Percentiles rank a stretch among this genome's conserved stretches.
phyloP scores from a whole-genome alignment of 2,888 invertebrate species.

The Bellardia bayeri region DNA sequence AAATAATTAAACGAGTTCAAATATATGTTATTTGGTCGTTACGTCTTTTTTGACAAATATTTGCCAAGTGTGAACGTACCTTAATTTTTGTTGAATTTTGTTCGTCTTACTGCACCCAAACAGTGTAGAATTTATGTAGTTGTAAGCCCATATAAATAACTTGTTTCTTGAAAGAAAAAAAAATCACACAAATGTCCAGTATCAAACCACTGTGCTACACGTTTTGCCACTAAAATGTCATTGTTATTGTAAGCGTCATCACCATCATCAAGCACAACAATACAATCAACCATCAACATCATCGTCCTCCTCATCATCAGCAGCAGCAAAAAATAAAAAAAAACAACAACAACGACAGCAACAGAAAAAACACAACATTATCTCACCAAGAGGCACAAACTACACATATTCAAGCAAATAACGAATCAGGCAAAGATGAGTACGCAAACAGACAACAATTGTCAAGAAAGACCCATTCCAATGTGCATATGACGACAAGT shows the following conservation, averaged over 20 bases:
- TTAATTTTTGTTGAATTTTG: too few species aligned
- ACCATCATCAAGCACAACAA: conserved; percentile 48
- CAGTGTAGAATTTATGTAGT: too few species aligned
- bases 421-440: conserved; percentile 44
- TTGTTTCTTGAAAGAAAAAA: background rate
- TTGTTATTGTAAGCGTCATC: conserved; percentile 67
- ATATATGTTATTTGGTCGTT: too few species aligned
- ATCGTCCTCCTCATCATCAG: background rate
- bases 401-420: conserved; percentile 28
- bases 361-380: conserved; percentile 51
- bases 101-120: too few species aligned
- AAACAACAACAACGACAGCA: conserved; percentile 41
- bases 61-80: too few species aligned
- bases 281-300: conserved; percentile 45
- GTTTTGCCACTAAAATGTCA: conserved; percentile 53
- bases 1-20: too few species aligned
- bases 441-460: conserved; percentile 9
- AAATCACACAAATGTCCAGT: background rate
- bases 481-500: conserved; percentile 8
- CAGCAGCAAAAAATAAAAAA: background rate
- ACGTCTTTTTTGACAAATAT: too few species aligned
- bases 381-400: conserved; percentile 43
- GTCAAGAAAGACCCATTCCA: conserved; percentile 18
- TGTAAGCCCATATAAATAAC: too few species aligned
- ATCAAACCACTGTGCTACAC: conserved; percentile 27